Conservation (phyloP, 2,113 vertebrate genomes). For the Leiothrix lutea region DNA sequence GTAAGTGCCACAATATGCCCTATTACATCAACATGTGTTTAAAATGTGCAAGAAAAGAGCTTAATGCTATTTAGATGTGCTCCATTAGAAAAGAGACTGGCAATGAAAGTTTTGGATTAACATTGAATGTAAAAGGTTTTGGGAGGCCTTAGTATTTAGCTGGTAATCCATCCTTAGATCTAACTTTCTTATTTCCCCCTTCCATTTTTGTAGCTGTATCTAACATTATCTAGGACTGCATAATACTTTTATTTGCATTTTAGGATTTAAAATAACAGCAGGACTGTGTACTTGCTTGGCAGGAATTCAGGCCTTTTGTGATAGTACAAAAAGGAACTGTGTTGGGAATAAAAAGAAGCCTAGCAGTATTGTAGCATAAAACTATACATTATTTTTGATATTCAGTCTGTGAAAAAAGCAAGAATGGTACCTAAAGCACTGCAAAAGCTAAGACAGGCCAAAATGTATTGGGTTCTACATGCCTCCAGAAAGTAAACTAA, state of each 20-base stretch:
- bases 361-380: not conserved
- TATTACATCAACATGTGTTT: not conserved
- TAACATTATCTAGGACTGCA: not conserved
- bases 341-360: not conserved
- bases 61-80: not conserved
- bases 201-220: not conserved
- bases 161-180: not conserved
- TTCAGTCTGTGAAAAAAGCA: not conserved
- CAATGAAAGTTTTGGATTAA: not conserved
- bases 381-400: not conserved
- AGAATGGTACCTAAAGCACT: not conserved
- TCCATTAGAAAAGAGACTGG: not conserved
- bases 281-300: not conserved
- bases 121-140: not conserved
- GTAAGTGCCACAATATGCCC: not conserved
- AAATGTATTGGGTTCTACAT: not conserved
- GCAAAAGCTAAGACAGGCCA: not conserved
- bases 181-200: not conserved
- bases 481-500: not conserved
- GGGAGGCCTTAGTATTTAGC: not conserved
- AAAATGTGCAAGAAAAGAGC: conserved; percentile 19
- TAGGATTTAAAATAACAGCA: not conserved
- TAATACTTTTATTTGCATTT: not conserved
- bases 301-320: not conserved
- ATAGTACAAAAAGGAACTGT: not conserved